Conservation (phyloP, 2,888 invertebrate species). For the Lycia hirtaria region DNA sequence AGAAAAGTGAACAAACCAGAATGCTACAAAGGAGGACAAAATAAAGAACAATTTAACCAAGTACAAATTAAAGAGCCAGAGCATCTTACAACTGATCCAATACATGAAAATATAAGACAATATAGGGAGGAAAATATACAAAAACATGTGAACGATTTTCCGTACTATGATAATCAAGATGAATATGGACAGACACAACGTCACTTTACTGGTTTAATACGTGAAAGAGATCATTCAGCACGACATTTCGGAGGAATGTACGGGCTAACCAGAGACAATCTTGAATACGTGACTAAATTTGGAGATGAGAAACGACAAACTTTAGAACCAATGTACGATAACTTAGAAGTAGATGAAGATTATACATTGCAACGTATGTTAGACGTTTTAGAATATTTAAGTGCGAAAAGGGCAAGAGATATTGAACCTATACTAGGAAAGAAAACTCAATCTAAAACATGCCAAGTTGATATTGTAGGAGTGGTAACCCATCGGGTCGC, state of each 20-base stretch:
- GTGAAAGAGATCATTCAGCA: not conserved
- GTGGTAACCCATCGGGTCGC: not conserved
- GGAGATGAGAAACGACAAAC: not conserved
- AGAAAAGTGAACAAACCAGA: not conserved
- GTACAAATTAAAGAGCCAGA: not conserved
- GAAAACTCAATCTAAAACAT: constrained; percentile 7
- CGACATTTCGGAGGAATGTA: not conserved
- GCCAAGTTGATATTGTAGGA: constrained; percentile 17
- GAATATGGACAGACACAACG: not conserved
- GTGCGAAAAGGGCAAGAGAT: not conserved
- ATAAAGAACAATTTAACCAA: not conserved
- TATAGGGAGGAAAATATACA: not conserved
- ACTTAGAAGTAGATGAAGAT: not conserved
- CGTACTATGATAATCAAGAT: not conserved
- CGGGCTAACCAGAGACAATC: not conserved
- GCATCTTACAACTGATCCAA: not conserved
- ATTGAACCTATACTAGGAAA: constrained; percentile 4
- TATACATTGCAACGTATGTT: not conserved
- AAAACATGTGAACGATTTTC: not conserved
- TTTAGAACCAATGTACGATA: not conserved
- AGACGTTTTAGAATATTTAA: constrained; percentile 1
- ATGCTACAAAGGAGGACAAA: not conserved
- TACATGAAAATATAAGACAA: not conserved
- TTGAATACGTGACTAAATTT: not conserved
- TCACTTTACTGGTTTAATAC: not conserved